phyloP scores from a whole-genome alignment of 2,888 invertebrate species.

The Apoderus coryli region DNA sequence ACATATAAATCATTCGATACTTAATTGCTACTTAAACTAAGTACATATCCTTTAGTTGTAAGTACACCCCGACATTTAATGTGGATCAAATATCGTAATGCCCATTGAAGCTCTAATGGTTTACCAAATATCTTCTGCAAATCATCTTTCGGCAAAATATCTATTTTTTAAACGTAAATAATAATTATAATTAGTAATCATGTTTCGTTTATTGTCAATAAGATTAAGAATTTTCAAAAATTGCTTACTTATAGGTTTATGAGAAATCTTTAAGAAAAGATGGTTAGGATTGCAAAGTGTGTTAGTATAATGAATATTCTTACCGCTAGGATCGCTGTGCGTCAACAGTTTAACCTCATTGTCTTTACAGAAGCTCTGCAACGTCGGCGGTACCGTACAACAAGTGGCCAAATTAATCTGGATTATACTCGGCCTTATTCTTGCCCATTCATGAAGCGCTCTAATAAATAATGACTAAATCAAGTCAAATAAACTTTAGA shows the following conservation, averaged over 20 bases:
- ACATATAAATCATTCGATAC: no score
- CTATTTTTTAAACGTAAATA: no score
- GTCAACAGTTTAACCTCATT: constrained; percentile 88
- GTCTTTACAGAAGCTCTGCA: constrained; percentile 79
- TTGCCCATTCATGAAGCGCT: constrained; percentile 59
- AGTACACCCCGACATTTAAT: constrained; percentile 85
- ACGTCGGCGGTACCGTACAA: constrained; percentile 83
- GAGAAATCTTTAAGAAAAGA: not conserved
- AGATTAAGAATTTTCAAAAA: constrained; percentile 1
- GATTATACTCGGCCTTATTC: constrained; percentile 71
- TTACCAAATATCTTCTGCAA: constrained; percentile 42
- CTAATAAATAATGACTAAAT: constrained; percentile 25
- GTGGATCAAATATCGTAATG: constrained; percentile 74
- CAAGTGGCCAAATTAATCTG: constrained; percentile 89
- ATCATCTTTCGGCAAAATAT: constrained; percentile 40
- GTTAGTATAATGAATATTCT: no score
- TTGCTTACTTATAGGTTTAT: no score
- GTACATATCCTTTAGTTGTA: constrained; percentile 69
- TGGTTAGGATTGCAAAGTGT: not conserved
- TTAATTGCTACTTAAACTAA: constrained; percentile 15
- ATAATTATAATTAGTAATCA: constrained; percentile 10
- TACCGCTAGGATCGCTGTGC: constrained; percentile 87
- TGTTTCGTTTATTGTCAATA: constrained; percentile 4
- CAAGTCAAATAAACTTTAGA: not conserved
- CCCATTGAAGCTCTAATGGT: constrained; percentile 51